Evolutionary conservation across 1,140 invertebrate species (phyloP).

Genomic region (Melipona quadrifasciata): DNA sequence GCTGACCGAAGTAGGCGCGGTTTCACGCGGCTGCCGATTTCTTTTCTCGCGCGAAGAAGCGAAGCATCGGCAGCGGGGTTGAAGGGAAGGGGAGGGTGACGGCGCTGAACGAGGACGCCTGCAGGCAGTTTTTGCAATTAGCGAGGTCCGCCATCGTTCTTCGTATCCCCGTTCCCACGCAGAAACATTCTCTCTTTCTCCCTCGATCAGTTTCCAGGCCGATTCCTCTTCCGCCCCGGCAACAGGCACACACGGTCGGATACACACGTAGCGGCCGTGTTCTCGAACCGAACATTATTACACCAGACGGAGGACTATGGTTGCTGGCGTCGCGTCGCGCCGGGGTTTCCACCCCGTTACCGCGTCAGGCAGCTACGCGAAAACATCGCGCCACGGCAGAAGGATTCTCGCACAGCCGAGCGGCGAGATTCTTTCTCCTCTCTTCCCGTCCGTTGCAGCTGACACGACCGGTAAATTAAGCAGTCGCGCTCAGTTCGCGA

Average conservation of each 20-base stretch:
- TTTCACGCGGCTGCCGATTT: conserved; percentile 17
- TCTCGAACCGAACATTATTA: conserved; percentile 37
- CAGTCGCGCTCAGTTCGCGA: neutral
- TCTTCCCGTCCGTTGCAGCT: conserved; percentile 6
- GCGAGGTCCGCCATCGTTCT: conserved; percentile 27
- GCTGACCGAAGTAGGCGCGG: neutral
- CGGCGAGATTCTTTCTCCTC: neutral
- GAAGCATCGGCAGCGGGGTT: neutral
- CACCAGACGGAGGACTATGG: conserved; percentile 6
- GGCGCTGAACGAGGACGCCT: conserved; percentile 31
- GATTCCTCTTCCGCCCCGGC: neutral
- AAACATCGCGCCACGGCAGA: neutral
- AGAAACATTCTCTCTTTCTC: too few relatives aligned
- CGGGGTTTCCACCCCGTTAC: conserved; percentile 11
- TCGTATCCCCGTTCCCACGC: neutral
- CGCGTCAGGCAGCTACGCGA: conserved; percentile 9
- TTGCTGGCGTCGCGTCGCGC: conserved; percentile 6
- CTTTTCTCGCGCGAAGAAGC: conserved; percentile 10
- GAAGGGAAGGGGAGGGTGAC: neutral
- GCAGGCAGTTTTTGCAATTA: conserved; percentile 69
- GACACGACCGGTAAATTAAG: neutral
- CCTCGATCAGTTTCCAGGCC: conserved; percentile 29
- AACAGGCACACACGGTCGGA: neutral
- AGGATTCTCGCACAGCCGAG: neutral
- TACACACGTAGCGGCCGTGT: conserved; percentile 39